These are phyloP conservation scores for Anthopleura sola DNA, from an alignment of 64 coral and sea anemone genomes.

Conservation along the genomic window DNA sequence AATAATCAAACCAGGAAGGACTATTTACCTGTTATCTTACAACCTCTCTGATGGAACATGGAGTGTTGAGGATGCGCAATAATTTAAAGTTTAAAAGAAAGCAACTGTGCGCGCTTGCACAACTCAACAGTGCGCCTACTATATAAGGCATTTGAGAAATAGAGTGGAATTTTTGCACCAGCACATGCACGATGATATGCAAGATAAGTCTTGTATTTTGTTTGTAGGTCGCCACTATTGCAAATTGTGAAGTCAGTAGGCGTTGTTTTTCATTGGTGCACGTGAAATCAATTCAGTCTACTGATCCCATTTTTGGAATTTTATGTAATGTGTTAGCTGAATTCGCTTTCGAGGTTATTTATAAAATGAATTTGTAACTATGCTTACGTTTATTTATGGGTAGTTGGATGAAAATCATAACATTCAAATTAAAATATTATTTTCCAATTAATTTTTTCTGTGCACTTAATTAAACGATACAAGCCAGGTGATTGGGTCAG, in stretches of 20 bases:
- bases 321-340: background rate
- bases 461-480: background rate
- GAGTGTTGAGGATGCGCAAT: background rate
- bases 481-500: too few species aligned
- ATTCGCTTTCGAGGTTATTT: background rate
- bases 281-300: too few species aligned
- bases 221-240: too few species aligned
- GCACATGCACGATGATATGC: too few species aligned
- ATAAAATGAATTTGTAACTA: background rate
- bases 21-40: conserved; percentile 29
- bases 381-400: background rate
- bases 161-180: too few species aligned
- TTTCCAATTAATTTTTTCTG: background rate
- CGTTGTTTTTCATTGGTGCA: too few species aligned
- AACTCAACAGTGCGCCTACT: background rate
- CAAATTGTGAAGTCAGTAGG: too few species aligned
- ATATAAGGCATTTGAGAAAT: too few species aligned
- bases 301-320: background rate
- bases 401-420: background rate
- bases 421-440: background rate
- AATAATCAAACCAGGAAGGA: conserved; percentile 29
- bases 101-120: background rate
- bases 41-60: conserved; percentile 20
- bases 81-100: background rate
- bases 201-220: too few species aligned